Base-by-base conservation (phyloP, 2,888 invertebrate genomes). In the Nomada ferruginata region DNA sequence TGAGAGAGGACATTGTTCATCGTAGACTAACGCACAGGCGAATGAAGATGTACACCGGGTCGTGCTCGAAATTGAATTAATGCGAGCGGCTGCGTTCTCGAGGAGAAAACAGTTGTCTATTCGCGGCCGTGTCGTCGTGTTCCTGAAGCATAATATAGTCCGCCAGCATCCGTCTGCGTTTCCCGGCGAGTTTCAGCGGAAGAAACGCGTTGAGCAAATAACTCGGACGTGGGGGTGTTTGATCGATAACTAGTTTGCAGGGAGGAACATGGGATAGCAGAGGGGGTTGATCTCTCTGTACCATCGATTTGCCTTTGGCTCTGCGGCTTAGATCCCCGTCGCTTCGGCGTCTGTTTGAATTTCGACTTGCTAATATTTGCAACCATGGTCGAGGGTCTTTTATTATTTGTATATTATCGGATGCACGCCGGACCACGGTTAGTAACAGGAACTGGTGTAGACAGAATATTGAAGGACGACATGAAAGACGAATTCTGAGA, bases 1-100 rank as follows among this genome's bases (percentile, higher is more conserved):
- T n/a, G 64, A 9, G 50, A 73, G 76, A 70, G 60, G 73, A 73
- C 50, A 64, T 76, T 70, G 79, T 75, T 77, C 85, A 76, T 76
- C 63, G 75, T 71, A 73, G 61, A 72, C 66, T 36, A 71, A 79
- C 74, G 74, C 76, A 76, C 29, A 57, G 63, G 60, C 70, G 77
- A 86, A 86, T 80, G 78, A 84, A 86, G 75, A 84, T 81, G 61
- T 81, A 81, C 80, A 66, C 36, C 18, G 20, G 42, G 55, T 11
- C 36, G 61, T 75, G 82, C 63, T 79, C 65, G 70, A 74, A 83
- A 79, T 87, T 82, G 78, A 87, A 87, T 84, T 78, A 78, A 86
- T 76, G 57, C 72, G 50, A 75, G 53, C 73, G 68, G 52, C 65
- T 83, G 79, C 75, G 69, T 65, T n/a, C 63, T 55, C 60, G 20